Percentiles rank a stretch among this genome's conserved stretches.
Evolutionary conservation across 2,888 invertebrate species (phyloP).

Genomic region (Eurytoma californica): DNA sequence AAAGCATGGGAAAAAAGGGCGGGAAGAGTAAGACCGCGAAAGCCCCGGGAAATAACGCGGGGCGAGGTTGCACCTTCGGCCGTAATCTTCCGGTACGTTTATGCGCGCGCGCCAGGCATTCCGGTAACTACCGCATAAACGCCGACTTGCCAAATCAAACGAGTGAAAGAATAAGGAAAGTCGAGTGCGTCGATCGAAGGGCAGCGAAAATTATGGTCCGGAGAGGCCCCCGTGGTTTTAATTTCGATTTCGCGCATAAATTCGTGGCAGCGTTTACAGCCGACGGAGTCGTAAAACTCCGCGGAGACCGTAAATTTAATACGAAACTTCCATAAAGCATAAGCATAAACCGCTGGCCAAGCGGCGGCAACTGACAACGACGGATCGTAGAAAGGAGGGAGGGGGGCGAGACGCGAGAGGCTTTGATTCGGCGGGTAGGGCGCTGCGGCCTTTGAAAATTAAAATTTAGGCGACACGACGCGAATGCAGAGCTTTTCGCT

Average conservation of each 20-base stretch:
- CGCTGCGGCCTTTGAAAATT: neutral
- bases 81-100: too few relatives aligned
- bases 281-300: constrained; percentile 66
- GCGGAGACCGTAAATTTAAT: constrained; percentile 69
- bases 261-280: constrained; percentile 62
- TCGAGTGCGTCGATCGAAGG: too few relatives aligned
- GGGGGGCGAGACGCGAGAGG: neutral
- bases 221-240: constrained; percentile 59
- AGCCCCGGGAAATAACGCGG: too few relatives aligned
- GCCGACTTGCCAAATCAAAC: neutral
- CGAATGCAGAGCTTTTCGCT: neutral
- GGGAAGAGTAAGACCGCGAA: too few relatives aligned
- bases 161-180: too few relatives aligned
- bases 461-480: constrained; percentile 7
- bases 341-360: constrained; percentile 63
- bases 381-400: constrained; percentile 39
- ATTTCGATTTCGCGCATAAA: constrained; percentile 67
- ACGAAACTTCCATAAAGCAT: constrained; percentile 70
- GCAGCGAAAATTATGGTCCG: neutral
- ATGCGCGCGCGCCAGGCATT: neutral
- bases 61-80: too few relatives aligned
- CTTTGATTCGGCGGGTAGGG: neutral
- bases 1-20: too few relatives aligned
- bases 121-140: neutral
- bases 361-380: constrained; percentile 64